Evolutionary conservation across 2,888 invertebrate genomes (phyloP).

Genomic region (Coenonympha glycerion): DNA sequence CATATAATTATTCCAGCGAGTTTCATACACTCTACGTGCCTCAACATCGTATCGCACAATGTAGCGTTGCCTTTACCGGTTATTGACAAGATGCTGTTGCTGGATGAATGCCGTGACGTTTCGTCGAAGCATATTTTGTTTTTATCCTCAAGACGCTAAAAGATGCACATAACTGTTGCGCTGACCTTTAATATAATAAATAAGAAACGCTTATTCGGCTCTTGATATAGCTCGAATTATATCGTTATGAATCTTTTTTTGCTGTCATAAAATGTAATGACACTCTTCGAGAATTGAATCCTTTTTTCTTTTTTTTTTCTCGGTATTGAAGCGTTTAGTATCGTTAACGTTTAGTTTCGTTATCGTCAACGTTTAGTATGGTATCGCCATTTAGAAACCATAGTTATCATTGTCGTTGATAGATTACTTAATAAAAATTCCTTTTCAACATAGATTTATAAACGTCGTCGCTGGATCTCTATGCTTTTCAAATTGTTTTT

Average conservation of each 20-base stretch:
- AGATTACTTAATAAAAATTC: neutral
- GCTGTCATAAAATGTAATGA: neutral
- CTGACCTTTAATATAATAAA: constrained; percentile 14
- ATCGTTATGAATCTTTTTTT: constrained; percentile 5
- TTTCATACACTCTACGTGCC: neutral
- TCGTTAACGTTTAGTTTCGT: too few species aligned
- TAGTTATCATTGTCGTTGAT: neutral
- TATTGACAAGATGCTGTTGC: constrained; percentile 27
- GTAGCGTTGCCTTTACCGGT: constrained; percentile 23
- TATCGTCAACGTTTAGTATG: too few species aligned
- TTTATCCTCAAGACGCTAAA: constrained; percentile 24
- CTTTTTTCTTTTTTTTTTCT: constrained; percentile 11
- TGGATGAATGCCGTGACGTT: constrained; percentile 26
- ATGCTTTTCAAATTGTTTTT: neutral
- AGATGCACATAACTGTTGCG: constrained; percentile 18
- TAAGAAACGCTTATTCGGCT: constrained; percentile 2
- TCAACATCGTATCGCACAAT: neutral
- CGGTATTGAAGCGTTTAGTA: neutral
- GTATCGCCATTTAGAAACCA: neutral
- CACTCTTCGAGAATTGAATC: constrained; percentile 21
- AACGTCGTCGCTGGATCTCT: too few species aligned
- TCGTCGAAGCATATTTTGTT: constrained; percentile 32
- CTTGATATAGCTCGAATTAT: constrained; percentile 1
- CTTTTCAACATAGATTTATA: too few species aligned
- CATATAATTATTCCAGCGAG: too few species aligned